These are phyloP conservation scores for Chloroceryle aenea DNA, from an alignment of 2,113 vertebrate genomes.

Conservation along the genomic window DNA sequence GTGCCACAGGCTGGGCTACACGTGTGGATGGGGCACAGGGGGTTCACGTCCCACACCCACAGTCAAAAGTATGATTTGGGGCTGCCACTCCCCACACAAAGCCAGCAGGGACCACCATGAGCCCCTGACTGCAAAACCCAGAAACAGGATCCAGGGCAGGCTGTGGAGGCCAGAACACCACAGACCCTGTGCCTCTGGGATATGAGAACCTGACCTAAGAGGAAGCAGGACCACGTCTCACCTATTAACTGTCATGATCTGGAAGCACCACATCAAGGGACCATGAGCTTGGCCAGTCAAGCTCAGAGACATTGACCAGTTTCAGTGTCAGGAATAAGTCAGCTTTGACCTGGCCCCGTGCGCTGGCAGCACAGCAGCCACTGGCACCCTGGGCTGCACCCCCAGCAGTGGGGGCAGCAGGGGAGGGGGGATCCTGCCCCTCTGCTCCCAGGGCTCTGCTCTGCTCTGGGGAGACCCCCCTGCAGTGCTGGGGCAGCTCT, in stretches of 20 bases:
- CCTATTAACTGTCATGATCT: not conserved
- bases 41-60: fast-evolving
- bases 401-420: not conserved
- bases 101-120: fast-evolving
- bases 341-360: not conserved
- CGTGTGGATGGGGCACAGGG: fast-evolving
- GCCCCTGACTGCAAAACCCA: not conserved
- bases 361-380: not conserved
- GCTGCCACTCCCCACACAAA: not conserved
- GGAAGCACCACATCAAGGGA: not conserved
- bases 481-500: no score
- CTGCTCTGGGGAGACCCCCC: no score
- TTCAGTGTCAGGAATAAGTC: not conserved
- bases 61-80: no score
- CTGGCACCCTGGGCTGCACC: not conserved
- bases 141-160: fast-evolving
- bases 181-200: not conserved
- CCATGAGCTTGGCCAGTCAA: fast-evolving
- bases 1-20: fast-evolving
- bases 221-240: not conserved
- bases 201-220: not conserved
- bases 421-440: not conserved
- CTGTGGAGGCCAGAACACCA: not conserved
- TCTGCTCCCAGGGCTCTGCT: not conserved
- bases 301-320: not conserved